These are phyloP conservation scores for Tetramorium simillimum DNA, from an alignment of 1,140 invertebrate genomes.

Conservation along the genomic window DNA sequence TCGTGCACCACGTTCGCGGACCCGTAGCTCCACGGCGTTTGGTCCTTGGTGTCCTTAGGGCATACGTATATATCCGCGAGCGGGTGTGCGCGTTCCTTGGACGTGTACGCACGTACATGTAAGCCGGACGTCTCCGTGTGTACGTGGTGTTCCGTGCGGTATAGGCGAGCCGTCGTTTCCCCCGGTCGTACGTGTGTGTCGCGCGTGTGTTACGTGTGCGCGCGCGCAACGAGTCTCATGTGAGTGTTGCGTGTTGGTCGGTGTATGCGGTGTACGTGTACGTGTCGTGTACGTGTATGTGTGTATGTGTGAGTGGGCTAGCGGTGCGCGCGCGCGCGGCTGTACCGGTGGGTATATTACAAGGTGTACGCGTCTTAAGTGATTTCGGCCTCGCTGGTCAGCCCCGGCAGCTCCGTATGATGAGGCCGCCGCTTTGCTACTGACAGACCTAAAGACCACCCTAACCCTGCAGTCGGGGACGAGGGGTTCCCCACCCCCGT, in stretches of 20 bases:
- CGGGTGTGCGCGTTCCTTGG: slow-evolving; percentile 36
- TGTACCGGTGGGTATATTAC: slow-evolving; percentile 79
- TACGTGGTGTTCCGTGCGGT: slow-evolving; percentile 36
- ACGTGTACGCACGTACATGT: slow-evolving; percentile 55
- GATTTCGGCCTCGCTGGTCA: slow-evolving; percentile 84
- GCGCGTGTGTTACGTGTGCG: slow-evolving; percentile 57
- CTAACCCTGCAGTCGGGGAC: slow-evolving; percentile 83
- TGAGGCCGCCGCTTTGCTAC: slow-evolving; percentile 86
- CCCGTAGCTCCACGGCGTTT: slow-evolving; percentile 57
- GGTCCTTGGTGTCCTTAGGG: slow-evolving; percentile 67
- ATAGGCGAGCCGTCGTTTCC: slow-evolving; percentile 39
- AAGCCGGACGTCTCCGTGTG: slow-evolving; percentile 58
- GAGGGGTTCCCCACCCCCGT: slow-evolving; percentile 74
- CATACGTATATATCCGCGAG: slow-evolving; percentile 51
- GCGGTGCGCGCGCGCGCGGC: slow-evolving; percentile 74
- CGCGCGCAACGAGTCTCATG: slow-evolving; percentile 55
- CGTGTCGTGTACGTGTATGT: slow-evolving; percentile 56
- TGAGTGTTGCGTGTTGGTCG: slow-evolving; percentile 46
- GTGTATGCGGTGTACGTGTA: slow-evolving; percentile 58
- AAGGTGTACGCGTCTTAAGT: slow-evolving; percentile 85
- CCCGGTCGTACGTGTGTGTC: slow-evolving; percentile 58
- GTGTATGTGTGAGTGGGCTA: slow-evolving; percentile 63
- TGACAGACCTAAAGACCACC: slow-evolving; percentile 85
- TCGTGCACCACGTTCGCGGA: slow-evolving; percentile 59
- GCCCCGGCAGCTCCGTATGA: slow-evolving; percentile 85